Percentiles rank a stretch among this genome's conserved stretches.
phyloP scores from a whole-genome alignment of 2,888 invertebrate genomes.

The Lithophane socia region DNA sequence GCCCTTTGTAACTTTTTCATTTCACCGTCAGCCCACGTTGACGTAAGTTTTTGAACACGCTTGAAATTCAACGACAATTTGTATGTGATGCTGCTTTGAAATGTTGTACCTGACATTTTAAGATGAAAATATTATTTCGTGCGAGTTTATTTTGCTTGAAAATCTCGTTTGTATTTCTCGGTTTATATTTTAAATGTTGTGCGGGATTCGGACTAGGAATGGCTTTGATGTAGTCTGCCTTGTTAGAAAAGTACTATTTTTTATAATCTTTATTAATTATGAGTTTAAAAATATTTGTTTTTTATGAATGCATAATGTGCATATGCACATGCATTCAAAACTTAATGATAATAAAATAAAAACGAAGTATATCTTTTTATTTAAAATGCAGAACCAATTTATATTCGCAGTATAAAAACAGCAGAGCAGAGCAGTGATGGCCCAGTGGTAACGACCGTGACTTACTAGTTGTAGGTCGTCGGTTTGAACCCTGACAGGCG shows the following conservation, averaged over 20 bases:
- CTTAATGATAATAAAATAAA: not conserved
- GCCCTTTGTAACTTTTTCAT: constrained; percentile 67
- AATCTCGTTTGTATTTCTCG: constrained; percentile 6
- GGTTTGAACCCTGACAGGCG: too few relatives aligned
- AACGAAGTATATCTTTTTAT: not conserved
- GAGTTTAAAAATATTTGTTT: too few relatives aligned
- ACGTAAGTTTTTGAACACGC: constrained; percentile 62
- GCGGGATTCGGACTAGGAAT: not conserved
- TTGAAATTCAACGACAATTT: constrained; percentile 67
- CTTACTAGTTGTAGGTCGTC: too few relatives aligned
- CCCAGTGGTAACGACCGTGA: too few relatives aligned
- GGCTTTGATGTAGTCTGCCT: constrained; percentile 12
- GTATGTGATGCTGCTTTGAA: constrained; percentile 57
- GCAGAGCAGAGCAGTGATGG: too few relatives aligned
- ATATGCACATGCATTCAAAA: not conserved
- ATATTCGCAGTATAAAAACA: too few relatives aligned
- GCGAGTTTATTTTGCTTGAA: constrained; percentile 39
- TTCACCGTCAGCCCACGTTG: constrained; percentile 45
- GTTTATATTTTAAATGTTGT: constrained; percentile 21
- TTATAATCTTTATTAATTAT: not conserved
- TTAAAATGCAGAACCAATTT: not conserved
- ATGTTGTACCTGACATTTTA: constrained; percentile 57
- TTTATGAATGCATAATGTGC: not conserved
- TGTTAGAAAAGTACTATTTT: not conserved
- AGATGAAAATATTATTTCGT: constrained; percentile 54